Evolutionary conservation across 2,888 invertebrate genomes (phyloP), one percentile per base, ranked within the genome.

Genomic region (Apocheima hispidaria): DNA sequence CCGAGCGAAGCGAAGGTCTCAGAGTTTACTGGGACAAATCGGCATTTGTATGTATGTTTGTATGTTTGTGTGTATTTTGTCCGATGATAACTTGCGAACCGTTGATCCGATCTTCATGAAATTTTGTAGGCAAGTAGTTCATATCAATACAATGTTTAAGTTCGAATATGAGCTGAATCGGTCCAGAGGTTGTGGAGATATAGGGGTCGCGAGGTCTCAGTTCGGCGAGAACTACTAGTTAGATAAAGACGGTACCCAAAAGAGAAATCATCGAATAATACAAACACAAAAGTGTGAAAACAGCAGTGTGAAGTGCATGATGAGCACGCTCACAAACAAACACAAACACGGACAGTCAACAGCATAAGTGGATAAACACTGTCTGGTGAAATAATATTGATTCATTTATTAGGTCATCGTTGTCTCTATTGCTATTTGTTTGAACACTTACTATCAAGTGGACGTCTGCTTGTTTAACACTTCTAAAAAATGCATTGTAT

Each of bases 261-360:
- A 33, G 35, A 49, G 48, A 35, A 49, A 35, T 35, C 48, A 30
- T n/a, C 10, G 18, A 30, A 26, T 14, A n/a, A n/a, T 12, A 35
- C 9, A 49, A 30, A 41, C 40, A 35, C 9, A 35, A 38, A 55
- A 33, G 54, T 54, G 53, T 54, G 48, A 54, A 49, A 43, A 59
- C 43, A 36, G 14, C 43, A 36, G 14, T 40, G 41, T 36, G 16
- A 36, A 36, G 33, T 16, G 2, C 40, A 36, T 21, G 44, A 51
- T 21, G 46, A 46, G 30, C 14, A n/a, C 9, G 50, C 50, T 38
- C 38, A 52, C 52, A 58, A 20, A 38, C 38, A 38, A 57, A 46
- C n/a, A 46, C n/a, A 44, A 10, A 43, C 52, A 52, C 12, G 26
- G 50, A 33, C 23, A 36, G 41, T 16, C 50, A 57, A 57, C 50